These are phyloP conservation scores for Hedychridium roseum DNA, from an alignment of 2,888 invertebrate genomes.

Conservation along the genomic window DNA sequence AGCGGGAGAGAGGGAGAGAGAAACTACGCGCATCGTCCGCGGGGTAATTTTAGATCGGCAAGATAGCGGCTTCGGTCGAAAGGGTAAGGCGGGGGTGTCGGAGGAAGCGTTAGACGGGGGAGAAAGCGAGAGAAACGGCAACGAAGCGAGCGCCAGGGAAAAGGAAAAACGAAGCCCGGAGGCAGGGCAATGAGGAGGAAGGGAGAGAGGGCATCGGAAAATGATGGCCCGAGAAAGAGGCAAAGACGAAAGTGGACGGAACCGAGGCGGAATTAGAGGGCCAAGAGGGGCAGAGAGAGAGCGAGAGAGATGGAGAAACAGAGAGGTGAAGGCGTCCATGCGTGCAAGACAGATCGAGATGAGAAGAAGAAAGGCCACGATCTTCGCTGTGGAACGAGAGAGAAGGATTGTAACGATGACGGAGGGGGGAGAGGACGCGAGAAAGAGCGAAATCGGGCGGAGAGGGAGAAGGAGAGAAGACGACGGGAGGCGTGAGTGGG, in stretches of 20 bases:
- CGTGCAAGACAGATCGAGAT: background rate
- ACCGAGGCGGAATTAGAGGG: conserved; percentile 5
- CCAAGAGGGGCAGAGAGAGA: conserved; percentile 11
- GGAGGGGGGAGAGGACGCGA: conserved; percentile 10
- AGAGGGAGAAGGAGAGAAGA: conserved; percentile 31
- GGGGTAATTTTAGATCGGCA: conserved; percentile 61
- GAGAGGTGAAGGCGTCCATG: conserved; percentile 16
- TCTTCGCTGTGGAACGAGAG: too few species aligned
- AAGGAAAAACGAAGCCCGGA: conserved; percentile 24
- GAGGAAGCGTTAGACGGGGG: too few species aligned
- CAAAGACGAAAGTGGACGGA: conserved; percentile 27
- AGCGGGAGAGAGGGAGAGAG: conserved; percentile 16
- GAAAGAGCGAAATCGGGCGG: conserved; percentile 22
- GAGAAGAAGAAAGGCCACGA: too few species aligned
- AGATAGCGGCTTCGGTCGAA: conserved; percentile 53
- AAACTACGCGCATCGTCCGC: conserved; percentile 48
- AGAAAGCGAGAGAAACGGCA: conserved; percentile 27
- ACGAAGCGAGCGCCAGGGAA: conserved; percentile 23
- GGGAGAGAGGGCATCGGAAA: conserved; percentile 14
- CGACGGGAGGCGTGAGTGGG: conserved; percentile 43
- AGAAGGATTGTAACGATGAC: conserved; percentile 13
- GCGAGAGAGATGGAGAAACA: conserved; percentile 18
- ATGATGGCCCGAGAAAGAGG: conserved; percentile 27
- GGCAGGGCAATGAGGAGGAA: too few species aligned
- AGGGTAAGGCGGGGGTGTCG: conserved; percentile 26